These are phyloP conservation scores for Etheostoma perlongum DNA, from an alignment of 2,797 vertebrate genomes.

Conservation along the genomic window DNA sequence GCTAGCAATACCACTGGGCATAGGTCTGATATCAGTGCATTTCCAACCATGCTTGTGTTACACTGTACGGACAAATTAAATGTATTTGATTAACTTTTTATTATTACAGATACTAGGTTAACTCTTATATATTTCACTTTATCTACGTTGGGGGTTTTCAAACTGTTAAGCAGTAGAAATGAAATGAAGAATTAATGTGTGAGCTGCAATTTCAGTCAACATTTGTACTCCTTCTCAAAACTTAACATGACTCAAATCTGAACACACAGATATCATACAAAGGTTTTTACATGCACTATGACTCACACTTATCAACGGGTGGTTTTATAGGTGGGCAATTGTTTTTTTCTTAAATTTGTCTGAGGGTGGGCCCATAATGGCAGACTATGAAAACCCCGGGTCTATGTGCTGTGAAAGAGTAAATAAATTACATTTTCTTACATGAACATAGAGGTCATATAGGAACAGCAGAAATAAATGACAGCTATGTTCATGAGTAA, in stretches of 20 bases:
- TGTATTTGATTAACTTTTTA: not conserved
- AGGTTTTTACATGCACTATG: not conserved
- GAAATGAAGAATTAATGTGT: not conserved
- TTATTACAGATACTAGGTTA: not conserved
- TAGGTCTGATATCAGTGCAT: too few relatives aligned
- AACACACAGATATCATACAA: not conserved
- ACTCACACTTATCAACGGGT: not conserved
- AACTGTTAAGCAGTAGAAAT: not conserved
- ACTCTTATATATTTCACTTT: not conserved
- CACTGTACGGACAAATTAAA: not conserved
- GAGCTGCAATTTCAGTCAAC: not conserved
- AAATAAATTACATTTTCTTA: not conserved
- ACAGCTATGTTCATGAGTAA: not conserved
- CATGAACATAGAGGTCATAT: not conserved
- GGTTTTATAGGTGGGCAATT: not conserved
- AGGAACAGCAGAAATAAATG: not conserved
- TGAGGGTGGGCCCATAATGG: fast-evolving
- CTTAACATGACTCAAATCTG: not conserved
- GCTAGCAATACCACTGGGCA: not conserved
- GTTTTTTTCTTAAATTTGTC: not conserved
- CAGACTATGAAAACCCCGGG: not conserved
- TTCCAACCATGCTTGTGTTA: too few relatives aligned
- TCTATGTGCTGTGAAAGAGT: not conserved
- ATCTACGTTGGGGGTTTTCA: not conserved
- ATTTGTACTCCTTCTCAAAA: not conserved